Evolutionary conservation across 1,140 invertebrate species (phyloP).

Genomic region (Brachionus manjavacas): DNA sequence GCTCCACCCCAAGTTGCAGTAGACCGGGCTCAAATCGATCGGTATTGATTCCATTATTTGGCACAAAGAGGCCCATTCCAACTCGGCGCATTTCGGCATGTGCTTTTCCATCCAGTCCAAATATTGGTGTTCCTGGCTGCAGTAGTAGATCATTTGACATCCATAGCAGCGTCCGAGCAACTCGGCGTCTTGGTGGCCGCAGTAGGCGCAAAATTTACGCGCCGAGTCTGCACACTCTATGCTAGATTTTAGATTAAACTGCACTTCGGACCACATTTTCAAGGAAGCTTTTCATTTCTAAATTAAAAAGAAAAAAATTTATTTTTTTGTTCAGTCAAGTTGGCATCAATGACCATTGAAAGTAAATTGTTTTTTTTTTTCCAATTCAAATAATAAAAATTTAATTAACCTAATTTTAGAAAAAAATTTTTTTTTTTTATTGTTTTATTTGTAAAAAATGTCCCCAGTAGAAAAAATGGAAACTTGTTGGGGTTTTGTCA

Average conservation of each 20-base stretch:
- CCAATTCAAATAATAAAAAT: slow-evolving; percentile 9
- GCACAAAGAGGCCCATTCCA: slow-evolving; percentile 30
- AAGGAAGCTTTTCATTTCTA: slow-evolving; percentile 1
- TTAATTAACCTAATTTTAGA: slow-evolving; percentile 30
- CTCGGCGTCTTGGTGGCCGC: not conserved
- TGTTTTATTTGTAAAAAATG: not conserved
- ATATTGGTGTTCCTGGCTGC: slow-evolving; percentile 39
- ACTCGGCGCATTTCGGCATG: slow-evolving; percentile 12
- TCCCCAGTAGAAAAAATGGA: not conserved
- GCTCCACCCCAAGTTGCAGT: not conserved
- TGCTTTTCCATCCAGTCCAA: slow-evolving; percentile 34
- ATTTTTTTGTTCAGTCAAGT: not conserved
- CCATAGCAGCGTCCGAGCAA: slow-evolving; percentile 23
- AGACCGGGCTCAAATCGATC: not conserved
- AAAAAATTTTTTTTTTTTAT: not conserved
- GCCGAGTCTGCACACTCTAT: not conserved
- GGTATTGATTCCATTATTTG: slow-evolving; percentile 27
- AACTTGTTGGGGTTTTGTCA: not conserved
- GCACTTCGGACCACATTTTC: slow-evolving; percentile 32
- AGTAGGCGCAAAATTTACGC: slow-evolving; percentile 25
- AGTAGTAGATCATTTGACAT: slow-evolving; percentile 42
- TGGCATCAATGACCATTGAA: not conserved
- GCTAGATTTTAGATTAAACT: not conserved
- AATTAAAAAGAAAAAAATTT: not conserved
- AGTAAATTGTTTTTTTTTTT: not conserved